A percentile compares a stretch with the other conserved stretches of the same genome.
phyloP scores from a whole-genome alignment of 2,888 invertebrate genomes.

The Asteroscopus sphinx region DNA sequence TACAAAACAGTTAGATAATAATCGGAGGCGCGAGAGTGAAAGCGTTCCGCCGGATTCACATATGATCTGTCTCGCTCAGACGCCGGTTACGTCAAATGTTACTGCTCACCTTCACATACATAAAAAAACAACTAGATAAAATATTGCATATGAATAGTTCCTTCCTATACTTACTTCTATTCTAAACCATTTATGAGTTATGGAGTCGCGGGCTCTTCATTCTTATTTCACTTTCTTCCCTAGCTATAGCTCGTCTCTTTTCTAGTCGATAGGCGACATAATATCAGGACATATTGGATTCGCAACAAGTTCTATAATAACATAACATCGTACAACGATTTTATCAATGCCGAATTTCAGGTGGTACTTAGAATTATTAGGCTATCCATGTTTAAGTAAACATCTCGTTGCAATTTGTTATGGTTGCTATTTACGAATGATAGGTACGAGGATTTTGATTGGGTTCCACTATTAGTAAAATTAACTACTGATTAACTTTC shows the following conservation, averaged over 20 bases:
- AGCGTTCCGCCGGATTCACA: conserved; percentile 83
- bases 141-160: background rate
- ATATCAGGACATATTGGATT: too few relatives aligned
- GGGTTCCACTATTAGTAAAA: too few relatives aligned
- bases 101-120: conserved; percentile 54
- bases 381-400: background rate
- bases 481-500: conserved; percentile 7
- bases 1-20: conserved; percentile 77
- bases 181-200: background rate
- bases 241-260: too few relatives aligned
- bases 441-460: background rate
- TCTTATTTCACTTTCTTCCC: background rate
- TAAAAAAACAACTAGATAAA: conserved; percentile 26
- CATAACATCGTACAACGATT: too few relatives aligned
- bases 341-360: too few relatives aligned
- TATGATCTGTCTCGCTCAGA: conserved; percentile 70
- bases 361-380: too few relatives aligned
- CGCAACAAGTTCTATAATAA: too few relatives aligned
- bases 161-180: background rate
- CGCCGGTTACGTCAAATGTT: conserved; percentile 66
- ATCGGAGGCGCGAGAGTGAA: conserved; percentile 83
- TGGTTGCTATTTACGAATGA: background rate
- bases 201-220: background rate
- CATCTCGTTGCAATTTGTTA: background rate
- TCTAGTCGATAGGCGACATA: too few relatives aligned